Conservation (phyloP, 23 tunicate species). For the Ascidia mentula region DNA sequence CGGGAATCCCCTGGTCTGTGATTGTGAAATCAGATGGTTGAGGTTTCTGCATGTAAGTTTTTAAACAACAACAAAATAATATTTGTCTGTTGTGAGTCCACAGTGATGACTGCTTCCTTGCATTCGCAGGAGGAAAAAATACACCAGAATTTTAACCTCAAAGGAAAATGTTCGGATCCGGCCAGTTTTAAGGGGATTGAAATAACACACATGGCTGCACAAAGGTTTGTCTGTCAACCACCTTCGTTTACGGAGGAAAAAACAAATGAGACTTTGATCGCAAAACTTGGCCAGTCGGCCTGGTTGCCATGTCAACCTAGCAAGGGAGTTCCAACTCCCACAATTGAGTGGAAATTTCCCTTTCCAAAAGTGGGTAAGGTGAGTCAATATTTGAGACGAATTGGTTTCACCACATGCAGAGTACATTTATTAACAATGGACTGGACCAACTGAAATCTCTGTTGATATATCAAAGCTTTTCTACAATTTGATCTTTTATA, state of each 20-base stretch:
- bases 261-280: background rate
- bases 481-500: too few species aligned
- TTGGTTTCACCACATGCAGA: too few species aligned
- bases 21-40: slow-evolving; percentile 79
- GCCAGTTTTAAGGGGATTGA: slow-evolving; percentile 9
- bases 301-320: slow-evolving; percentile 34
- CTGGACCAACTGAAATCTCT: too few species aligned
- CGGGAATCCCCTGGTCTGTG: slow-evolving; percentile 59
- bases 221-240: slow-evolving; percentile 36
- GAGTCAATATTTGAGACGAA: too few species aligned
- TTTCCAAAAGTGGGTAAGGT: background rate
- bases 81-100: too few species aligned
- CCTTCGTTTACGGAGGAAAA: slow-evolving; percentile 26
- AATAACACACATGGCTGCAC: slow-evolving; percentile 20
- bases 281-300: slow-evolving; percentile 20
- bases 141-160: slow-evolving; percentile 32
- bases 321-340: slow-evolving; percentile 51
- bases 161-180: slow-evolving; percentile 57
- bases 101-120: too few species aligned
- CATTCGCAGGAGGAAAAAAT: slow-evolving; percentile 40
- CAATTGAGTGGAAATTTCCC: slow-evolving; percentile 4
- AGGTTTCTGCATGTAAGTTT: slow-evolving; percentile 45
- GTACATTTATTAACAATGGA: too few species aligned
- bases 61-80: too few species aligned
- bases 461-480: too few species aligned